Base-by-base conservation (phyloP, 2,797 vertebrate genomes). In the Phataginus tricuspis region DNA sequence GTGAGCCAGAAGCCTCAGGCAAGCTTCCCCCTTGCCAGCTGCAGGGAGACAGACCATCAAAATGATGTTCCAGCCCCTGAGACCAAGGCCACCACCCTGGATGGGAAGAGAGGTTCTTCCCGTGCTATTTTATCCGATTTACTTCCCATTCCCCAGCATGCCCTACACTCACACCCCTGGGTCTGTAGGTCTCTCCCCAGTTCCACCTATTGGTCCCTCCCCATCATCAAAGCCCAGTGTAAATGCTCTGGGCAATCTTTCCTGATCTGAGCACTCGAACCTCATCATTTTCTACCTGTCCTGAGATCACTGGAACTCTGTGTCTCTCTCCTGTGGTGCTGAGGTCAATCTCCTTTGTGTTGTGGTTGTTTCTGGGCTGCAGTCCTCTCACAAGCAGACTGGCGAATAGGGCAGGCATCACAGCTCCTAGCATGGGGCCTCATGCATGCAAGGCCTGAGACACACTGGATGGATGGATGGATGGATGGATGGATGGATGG, bases 1-100 rank as follows among this genome's bases (percentile, higher is more conserved):
- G 61, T 4, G 2, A 19, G 1, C 31, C 8, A 0, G 11, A 55
- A 23, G 18, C 61, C 57, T 55, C 9, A 0, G 9, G 68, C 11
- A 45, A 34, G 4, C n/a, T 57, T 25, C 64, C 72, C 63, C 7
- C 11, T 3, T n/a, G 25, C 68, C 34, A 51, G 11, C 23, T 57
- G 23, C 27, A 12, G 9, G 14, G 37, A 66, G 16, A 71, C 55
- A 37, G n/a, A 49, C 53, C 27, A 4, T 61, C n/a, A 27, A 23
- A 57, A 87, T 23, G 0, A 37, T 31, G 42, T 14, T 39, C 57
- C 51, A 63, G 34, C 27, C 37, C 49, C 77, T 9, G 14, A 77
- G 23, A 49, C 42, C 57, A 66, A n/a, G 2, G 27, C 64, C 15
- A 27, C 45, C 53, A n/a, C 4, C 0, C 51, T n/a, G 31, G 8